Percentiles rank a stretch among this genome's conserved stretches.
Conservation (phyloP, 2,797 vertebrate species). For the Echiichthys vipera region DNA sequence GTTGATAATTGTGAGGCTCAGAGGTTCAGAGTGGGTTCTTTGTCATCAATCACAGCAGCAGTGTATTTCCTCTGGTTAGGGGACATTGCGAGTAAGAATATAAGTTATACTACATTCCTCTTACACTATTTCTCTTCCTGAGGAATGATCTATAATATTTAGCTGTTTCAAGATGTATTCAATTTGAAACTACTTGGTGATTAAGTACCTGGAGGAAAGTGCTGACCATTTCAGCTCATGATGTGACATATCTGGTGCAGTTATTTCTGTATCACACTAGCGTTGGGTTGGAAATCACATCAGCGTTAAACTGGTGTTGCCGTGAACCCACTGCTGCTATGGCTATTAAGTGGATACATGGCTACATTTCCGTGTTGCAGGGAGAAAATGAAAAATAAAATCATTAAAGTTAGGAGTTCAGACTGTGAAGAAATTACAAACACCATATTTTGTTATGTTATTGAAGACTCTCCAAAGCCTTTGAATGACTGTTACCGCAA, state of each 20-base stretch:
- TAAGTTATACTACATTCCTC: constrained; percentile 72
- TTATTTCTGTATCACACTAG: constrained; percentile 73
- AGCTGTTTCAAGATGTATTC: constrained; percentile 81
- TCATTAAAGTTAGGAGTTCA: constrained; percentile 49
- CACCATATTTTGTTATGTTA: constrained; percentile 45
- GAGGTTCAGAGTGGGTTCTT: constrained; percentile 78
- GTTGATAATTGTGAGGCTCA: constrained; percentile 80
- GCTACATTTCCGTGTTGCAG: constrained; percentile 16
- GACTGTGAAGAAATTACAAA: constrained; percentile 43
- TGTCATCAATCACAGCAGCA: constrained; percentile 77
- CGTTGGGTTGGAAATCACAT: constrained; percentile 68
- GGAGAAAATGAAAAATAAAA: constrained; percentile 61
- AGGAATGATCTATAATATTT: constrained; percentile 80
- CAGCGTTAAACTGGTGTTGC: constrained; percentile 51
- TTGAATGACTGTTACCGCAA: constrained; percentile 57
- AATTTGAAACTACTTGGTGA: constrained; percentile 77
- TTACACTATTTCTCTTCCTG: constrained; percentile 69
- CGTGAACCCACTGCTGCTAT: constrained; percentile 67
- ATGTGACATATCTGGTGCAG: constrained; percentile 81
- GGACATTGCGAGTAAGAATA: constrained; percentile 73
- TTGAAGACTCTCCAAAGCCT: constrained; percentile 35
- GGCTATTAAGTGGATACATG: constrained; percentile 53
- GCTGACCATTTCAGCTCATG: constrained; percentile 80
- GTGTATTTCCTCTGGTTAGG: constrained; percentile 72
- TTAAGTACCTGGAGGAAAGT: constrained; percentile 79